Evolutionary conservation across 2,888 invertebrate species (phyloP), one percentile per base, ranked within the genome.

Genomic region (Kryphioiulus occultus): DNA sequence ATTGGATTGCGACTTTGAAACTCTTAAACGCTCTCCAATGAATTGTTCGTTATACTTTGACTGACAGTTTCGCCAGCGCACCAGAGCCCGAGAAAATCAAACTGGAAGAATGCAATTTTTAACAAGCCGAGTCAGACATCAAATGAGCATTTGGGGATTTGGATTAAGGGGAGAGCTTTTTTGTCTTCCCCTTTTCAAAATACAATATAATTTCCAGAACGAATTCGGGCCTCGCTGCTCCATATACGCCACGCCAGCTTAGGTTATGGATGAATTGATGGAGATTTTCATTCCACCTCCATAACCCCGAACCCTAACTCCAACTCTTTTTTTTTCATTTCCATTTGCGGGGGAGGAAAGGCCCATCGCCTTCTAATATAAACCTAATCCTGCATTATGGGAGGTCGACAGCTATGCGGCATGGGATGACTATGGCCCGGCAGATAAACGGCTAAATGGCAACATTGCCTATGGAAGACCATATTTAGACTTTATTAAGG

Each of bases 1-100:
- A 89, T 89, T 89, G 89, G 89, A 89, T 89, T 88, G 89, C 88
- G 88, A 88, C 88, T 89, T 84, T 86, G 88, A 89, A 89, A 89
- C 87, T 88, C 89, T 89, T 87, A 89, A 88, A 88, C 84, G 89
- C 89, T 88, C 89, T 89, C 89, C 88, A 86, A 89, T 89, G 89
- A 89, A 89, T 89, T 89, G 88, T 88, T 88, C 87, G 89, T 87
- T 85, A 86, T 86, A 86, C 87, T 53, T 85, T 89, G 89, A 89
- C 88, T 89, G 89, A 89, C 89, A 89, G 88, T 44, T 59, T 53
- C 42, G 83, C 42, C 26, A 35, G 87, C 30, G 85, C 53, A 53
- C 85, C 87, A 53, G 78, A 78, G 78, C 78, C 78, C 78, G 78
- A 78, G 85, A 85, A 85, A 85, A 85, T 85, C 85, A 85, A 85